Percentiles rank a stretch among this genome's conserved stretches.
Evolutionary conservation across 2,113 vertebrate species (phyloP).

Genomic region (Zeus faber): DNA sequence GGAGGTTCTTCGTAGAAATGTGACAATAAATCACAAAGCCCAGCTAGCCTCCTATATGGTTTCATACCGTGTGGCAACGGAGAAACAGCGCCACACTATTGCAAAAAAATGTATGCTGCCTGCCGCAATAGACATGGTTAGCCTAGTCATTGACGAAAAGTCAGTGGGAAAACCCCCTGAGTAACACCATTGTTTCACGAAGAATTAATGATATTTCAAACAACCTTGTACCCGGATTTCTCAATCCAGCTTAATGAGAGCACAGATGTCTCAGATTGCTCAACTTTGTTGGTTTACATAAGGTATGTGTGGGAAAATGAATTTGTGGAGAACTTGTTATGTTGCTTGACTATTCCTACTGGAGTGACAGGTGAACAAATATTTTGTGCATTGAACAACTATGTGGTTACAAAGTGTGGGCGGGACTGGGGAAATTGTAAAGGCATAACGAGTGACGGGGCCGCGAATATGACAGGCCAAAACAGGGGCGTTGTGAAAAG

Average conservation of each 20-base stretch:
- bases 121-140: conserved; percentile 10
- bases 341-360: background rate
- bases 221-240: background rate
- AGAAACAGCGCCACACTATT: conserved; percentile 1
- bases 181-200: conserved; percentile 11
- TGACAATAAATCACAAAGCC: background rate
- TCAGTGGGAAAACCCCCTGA: conserved; percentile 3
- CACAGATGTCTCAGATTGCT: background rate
- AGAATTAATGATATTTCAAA: conserved; percentile 1
- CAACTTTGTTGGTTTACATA: background rate
- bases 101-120: conserved; percentile 12
- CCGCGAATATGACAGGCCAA: background rate
- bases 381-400: background rate
- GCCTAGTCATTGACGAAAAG: conserved; percentile 6
- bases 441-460: background rate
- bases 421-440: background rate
- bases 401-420: background rate
- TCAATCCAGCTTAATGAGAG: background rate
- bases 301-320: background rate
- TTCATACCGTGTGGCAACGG: conserved; percentile 5
- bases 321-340: background rate
- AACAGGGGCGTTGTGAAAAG: background rate
- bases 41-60: conserved; percentile 14
- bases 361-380: background rate
- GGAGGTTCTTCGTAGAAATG: background rate